Evolutionary conservation across 2,797 vertebrate species (phyloP).

Genomic region (Schizopygopsis malacanthus): DNA sequence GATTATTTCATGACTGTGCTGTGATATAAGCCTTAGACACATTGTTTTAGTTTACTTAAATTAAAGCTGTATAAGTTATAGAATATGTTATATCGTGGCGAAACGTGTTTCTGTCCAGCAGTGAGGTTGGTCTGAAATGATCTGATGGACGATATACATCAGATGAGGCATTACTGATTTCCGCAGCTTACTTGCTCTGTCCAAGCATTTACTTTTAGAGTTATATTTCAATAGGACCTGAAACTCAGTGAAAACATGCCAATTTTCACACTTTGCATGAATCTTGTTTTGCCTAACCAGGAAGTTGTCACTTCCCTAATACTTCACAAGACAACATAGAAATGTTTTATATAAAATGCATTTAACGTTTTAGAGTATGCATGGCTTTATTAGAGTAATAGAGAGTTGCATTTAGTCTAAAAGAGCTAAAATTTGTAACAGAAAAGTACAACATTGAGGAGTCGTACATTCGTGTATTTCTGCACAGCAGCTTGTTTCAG

Average conservation of each 20-base stretch:
- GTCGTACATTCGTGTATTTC: background rate
- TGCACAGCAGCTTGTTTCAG: background rate
- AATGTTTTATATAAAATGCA: background rate
- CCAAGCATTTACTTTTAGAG: constrained; percentile 25
- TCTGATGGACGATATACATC: background rate
- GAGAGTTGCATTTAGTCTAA: constrained; percentile 18
- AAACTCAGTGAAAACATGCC: constrained; percentile 51
- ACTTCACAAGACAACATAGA: constrained; percentile 29
- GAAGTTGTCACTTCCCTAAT: constrained; percentile 55
- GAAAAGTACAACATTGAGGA: constrained; percentile 25
- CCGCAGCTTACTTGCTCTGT: constrained; percentile 7
- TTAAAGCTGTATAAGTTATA: background rate
- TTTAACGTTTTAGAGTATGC: background rate
- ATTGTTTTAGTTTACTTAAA: background rate
- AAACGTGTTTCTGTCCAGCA: background rate
- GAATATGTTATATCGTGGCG: background rate
- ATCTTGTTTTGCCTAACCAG: constrained; percentile 41
- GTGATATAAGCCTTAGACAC: background rate
- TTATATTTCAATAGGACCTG: constrained; percentile 40
- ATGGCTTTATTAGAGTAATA: background rate
- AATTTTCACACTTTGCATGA: constrained; percentile 52
- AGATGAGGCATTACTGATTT: background rate
- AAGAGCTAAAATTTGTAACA: background rate
- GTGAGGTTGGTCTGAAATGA: background rate
- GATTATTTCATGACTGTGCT: background rate